These are phyloP conservation scores for Mustela lutreola DNA, from an alignment of 2,113 vertebrate genomes.

Conservation along the genomic window DNA sequence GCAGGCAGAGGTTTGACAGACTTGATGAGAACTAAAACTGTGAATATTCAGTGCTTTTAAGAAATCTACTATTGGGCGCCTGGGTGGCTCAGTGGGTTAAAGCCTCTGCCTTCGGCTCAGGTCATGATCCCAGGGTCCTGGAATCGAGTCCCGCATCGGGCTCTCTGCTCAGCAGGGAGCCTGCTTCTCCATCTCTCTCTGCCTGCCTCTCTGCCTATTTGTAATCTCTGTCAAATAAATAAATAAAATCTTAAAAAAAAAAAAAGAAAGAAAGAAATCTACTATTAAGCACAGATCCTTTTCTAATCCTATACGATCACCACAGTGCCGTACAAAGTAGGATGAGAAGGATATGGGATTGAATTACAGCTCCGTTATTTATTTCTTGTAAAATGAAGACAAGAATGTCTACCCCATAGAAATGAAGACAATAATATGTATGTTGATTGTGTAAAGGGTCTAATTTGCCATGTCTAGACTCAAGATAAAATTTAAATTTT, in stretches of 20 bases:
- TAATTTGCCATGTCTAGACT: not conserved
- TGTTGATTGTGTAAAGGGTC: not conserved
- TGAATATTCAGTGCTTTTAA: not conserved
- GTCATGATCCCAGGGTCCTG: too few species aligned
- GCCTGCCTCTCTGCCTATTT: too few species aligned
- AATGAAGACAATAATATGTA: not conserved
- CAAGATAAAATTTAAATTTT: not conserved
- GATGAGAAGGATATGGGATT: not conserved
- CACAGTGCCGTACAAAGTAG: not conserved
- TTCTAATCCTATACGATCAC: not conserved
- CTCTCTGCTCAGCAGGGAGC: too few species aligned
- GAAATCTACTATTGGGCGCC: not conserved
- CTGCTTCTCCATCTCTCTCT: too few species aligned
- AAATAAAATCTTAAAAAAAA: too few species aligned
- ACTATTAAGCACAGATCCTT: not conserved
- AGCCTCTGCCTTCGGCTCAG: too few species aligned
- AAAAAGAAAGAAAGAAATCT: too few species aligned
- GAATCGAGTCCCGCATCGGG: too few species aligned
- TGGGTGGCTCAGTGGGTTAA: too few species aligned
- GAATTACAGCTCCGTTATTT: not conserved
- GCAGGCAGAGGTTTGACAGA: not conserved
- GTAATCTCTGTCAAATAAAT: too few species aligned
- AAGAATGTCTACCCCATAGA: not conserved
- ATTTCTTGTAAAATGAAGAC: conserved; percentile 59
- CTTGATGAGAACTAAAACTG: not conserved